Evolutionary conservation across 1,140 invertebrate genomes (phyloP).

Genomic region (Ceratosolen fusciceps): DNA sequence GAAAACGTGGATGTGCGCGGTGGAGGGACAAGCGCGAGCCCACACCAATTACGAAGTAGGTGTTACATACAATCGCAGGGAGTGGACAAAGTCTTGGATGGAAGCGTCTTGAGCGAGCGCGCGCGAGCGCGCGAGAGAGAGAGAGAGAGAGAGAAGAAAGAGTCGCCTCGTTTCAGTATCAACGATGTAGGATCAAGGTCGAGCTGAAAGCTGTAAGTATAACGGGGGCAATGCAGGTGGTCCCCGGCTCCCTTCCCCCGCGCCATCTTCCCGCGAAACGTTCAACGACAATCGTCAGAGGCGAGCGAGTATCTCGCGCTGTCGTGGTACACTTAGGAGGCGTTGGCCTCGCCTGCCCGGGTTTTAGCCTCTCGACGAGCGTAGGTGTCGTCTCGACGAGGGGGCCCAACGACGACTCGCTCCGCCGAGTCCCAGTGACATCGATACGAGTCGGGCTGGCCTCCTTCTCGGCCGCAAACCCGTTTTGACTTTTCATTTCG

Average conservation of each 20-base stretch:
- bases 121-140: too few relatives aligned
- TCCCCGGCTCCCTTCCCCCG: background rate
- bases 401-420: background rate
- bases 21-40: too few relatives aligned
- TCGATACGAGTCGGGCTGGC: slow-evolving; percentile 30
- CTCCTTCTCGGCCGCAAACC: slow-evolving; percentile 23
- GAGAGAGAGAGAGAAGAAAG: too few relatives aligned
- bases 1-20: too few relatives aligned
- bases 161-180: background rate
- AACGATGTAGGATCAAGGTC: background rate
- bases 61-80: too few relatives aligned
- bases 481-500: slow-evolving; percentile 40
- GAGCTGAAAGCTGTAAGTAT: background rate
- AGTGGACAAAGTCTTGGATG: too few relatives aligned
- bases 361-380: background rate
- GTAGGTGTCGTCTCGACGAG: background rate
- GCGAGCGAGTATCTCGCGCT: too few relatives aligned
- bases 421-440: slow-evolving; percentile 32
- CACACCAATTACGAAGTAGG: too few relatives aligned
- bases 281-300: too few relatives aligned
- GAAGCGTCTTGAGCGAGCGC: too few relatives aligned
- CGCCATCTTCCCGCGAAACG: too few relatives aligned
- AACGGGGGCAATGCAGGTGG: background rate
- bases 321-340: slow-evolving; percentile 55
- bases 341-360: slow-evolving; percentile 53